phyloP scores from a whole-genome alignment of 2,888 invertebrate genomes.

The Melieria omissa region DNA sequence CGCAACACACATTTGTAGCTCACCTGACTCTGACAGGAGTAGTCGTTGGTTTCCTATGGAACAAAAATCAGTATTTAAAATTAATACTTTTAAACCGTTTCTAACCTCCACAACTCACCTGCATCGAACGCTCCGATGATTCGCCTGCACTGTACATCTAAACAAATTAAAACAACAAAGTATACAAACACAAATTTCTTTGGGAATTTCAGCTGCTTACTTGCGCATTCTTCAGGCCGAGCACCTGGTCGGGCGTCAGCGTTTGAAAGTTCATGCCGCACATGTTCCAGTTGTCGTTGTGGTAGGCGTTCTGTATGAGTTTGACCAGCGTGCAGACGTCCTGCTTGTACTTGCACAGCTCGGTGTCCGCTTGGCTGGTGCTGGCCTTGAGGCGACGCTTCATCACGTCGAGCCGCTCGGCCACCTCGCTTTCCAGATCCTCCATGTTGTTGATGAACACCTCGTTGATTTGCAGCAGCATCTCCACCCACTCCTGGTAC shows the following conservation, averaged over 20 bases:
- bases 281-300: constrained; percentile 64
- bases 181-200: too few relatives aligned
- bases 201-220: constrained; percentile 28
- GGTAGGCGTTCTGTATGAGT: constrained; percentile 66
- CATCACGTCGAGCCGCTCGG: constrained; percentile 69
- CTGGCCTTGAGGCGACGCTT: constrained; percentile 50
- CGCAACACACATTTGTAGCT: too few relatives aligned
- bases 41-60: too few relatives aligned
- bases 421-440: constrained; percentile 73
- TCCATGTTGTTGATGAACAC: constrained; percentile 73
- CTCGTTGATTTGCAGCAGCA: constrained; percentile 72
- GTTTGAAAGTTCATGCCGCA: constrained; percentile 67
- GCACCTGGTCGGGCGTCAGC: constrained; percentile 63
- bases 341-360: constrained; percentile 54
- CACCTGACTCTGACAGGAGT: too few relatives aligned
- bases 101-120: too few relatives aligned
- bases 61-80: too few relatives aligned
- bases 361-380: constrained; percentile 47
- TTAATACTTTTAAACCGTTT: too few relatives aligned
- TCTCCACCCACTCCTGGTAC: constrained; percentile 73
- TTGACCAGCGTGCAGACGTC: constrained; percentile 67
- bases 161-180: too few relatives aligned
- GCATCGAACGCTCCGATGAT: too few relatives aligned
- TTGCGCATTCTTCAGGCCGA: constrained; percentile 49
- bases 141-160: too few relatives aligned